Conservation (phyloP, 2,888 invertebrate species). For the Euproctis similis region DNA sequence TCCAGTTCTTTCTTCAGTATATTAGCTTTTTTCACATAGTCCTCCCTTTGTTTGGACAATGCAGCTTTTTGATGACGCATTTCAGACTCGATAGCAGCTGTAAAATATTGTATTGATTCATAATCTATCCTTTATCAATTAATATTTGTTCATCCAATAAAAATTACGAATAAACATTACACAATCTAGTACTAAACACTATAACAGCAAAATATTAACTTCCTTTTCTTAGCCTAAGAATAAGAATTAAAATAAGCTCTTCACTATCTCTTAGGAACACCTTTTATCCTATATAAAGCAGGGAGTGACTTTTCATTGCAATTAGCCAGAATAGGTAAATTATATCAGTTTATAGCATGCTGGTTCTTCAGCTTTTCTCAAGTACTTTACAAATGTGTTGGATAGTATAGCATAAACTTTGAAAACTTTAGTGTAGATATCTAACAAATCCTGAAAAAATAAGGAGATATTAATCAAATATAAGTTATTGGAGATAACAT, state of each 20-base stretch:
- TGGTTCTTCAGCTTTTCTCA: no score
- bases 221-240: constrained; percentile 31
- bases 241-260: no score
- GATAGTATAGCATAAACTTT: no score
- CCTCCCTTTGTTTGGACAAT: constrained; percentile 85
- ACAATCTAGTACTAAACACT: constrained; percentile 20
- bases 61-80: constrained; percentile 88
- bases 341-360: no score
- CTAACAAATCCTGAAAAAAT: no score
- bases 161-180: no score
- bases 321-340: constrained; percentile 14
- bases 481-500: no score
- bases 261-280: constrained; percentile 11
- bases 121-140: constrained; percentile 12
- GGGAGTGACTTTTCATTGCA: constrained; percentile 14
- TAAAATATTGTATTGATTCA: constrained; percentile 23
- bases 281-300: constrained; percentile 16
- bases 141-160: no score
- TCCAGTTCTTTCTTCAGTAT: constrained; percentile 86
- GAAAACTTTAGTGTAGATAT: no score
- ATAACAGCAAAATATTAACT: constrained; percentile 23
- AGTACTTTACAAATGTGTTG: no score
- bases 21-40: constrained; percentile 84
- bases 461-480: no score
- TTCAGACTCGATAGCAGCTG: constrained; percentile 85